Evolutionary conservation across 2,113 vertebrate species (phyloP).

Genomic region (Eublepharis macularius): DNA sequence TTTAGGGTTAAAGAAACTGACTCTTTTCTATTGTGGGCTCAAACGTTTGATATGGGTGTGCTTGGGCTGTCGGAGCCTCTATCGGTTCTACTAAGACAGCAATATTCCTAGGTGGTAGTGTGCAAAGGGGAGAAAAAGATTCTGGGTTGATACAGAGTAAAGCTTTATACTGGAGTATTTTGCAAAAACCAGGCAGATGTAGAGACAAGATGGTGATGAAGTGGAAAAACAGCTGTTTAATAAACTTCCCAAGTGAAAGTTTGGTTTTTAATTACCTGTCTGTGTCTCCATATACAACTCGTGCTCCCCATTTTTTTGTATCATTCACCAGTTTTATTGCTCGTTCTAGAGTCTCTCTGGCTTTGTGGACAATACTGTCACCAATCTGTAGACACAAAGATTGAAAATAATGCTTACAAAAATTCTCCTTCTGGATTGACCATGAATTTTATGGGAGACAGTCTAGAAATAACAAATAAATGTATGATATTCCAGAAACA

Average conservation of each 20-base stretch:
- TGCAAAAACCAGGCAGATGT: too few relatives aligned
- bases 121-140: too few relatives aligned
- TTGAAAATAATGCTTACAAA: slow-evolving; percentile 13
- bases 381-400: slow-evolving; percentile 81
- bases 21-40: neutral
- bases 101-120: too few relatives aligned
- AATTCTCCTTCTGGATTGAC: neutral
- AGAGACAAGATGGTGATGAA: neutral
- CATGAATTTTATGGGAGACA: neutral
- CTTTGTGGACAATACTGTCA: slow-evolving; percentile 98
- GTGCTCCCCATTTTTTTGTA: slow-evolving; percentile 97
- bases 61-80: too few relatives aligned
- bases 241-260: neutral
- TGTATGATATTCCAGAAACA: neutral
- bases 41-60: neutral
- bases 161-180: too few relatives aligned
- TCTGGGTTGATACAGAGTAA: too few relatives aligned
- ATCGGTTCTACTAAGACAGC: too few relatives aligned
- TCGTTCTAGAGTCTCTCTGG: slow-evolving; percentile 95
- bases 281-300: slow-evolving; percentile 95
- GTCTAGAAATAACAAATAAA: slow-evolving; percentile 10
- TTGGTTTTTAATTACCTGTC: slow-evolving; percentile 84
- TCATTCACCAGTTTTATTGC: slow-evolving; percentile 97
- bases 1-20: neutral
- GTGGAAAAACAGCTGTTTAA: neutral